Evolutionary conservation across 2,113 vertebrate genomes (phyloP), one percentile per base, ranked within the genome.

Genomic region (Melanerpes aurifrons): DNA sequence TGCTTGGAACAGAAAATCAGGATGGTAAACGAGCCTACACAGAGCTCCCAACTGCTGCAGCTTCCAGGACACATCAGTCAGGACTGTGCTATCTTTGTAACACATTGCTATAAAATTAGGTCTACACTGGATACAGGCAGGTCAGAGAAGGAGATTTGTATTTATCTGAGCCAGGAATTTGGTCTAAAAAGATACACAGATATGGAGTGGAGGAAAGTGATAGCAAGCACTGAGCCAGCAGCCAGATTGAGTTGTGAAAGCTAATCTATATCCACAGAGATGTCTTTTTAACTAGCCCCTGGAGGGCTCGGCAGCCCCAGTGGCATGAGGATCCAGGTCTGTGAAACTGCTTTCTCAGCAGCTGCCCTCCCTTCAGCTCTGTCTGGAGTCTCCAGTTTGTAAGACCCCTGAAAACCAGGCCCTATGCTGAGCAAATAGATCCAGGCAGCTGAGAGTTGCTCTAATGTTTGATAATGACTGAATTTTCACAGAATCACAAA

Each of bases 71-170:
- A 74, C 70, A 62, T 72, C 87, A 88, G 91, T 82, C 75, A 69
- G 88, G 80, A 58, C 80, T 90, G 92, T 47, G 58, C 80, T 96
- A 81, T 95, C 96, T 96, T 93, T 88, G 54, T 90, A 86, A 95
- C 90, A 96, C 92, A 82, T 88, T 88, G 91, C 92, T 94, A 72
- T 91, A 81, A 83, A 86, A 91, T 94, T 83, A 96, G 82, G 79
- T 79, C 90, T 91, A 32, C 8, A 5, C 63, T 91, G 85, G 25
- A 78, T 8, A 71, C 70, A 57, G 37, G 56, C 86, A 82, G 81
- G n/a, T 69, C 89, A 84, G 86, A 87, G 81, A 56, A 90, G 56
- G 74, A 90, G 83, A 67, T 69, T 95, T 45, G 0, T 45, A 45
- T 72, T 84, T 88, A 88, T 92, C 86, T 72, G 75, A 92, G 90